phyloP scores from a whole-genome alignment of 2,888 invertebrate species.

The Cephus pulcher region DNA sequence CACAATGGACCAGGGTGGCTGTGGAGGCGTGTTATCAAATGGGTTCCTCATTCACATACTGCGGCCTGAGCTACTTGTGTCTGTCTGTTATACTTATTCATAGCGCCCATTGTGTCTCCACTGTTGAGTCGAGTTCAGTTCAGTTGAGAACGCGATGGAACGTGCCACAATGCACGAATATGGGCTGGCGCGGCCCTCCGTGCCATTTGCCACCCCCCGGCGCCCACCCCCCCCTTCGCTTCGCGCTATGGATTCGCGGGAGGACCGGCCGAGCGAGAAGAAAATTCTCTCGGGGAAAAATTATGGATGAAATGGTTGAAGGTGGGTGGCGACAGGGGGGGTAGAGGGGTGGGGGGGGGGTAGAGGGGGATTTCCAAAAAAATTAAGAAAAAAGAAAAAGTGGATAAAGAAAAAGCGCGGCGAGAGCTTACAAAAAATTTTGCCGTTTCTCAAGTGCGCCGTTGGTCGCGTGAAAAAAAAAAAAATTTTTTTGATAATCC shows the following conservation, averaged over 20 bases:
- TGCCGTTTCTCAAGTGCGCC: background rate
- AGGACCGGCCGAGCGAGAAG: slow-evolving; percentile 45
- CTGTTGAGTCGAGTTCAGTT: slow-evolving; percentile 59
- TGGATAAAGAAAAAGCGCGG: slow-evolving; percentile 14
- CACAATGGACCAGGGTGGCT: slow-evolving; percentile 66
- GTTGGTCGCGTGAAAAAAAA: no score
- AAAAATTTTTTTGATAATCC: no score
- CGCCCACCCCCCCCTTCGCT: background rate
- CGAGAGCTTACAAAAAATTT: background rate
- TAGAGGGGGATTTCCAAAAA: background rate
- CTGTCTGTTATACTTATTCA: slow-evolving; percentile 67
- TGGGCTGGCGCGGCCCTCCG: slow-evolving; percentile 51
- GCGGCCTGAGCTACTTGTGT: slow-evolving; percentile 64
- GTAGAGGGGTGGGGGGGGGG: background rate
- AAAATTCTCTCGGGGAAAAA: slow-evolving; percentile 58
- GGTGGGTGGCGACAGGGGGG: slow-evolving; percentile 18
- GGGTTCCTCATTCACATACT: slow-evolving; percentile 67
- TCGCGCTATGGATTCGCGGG: slow-evolving; percentile 23
- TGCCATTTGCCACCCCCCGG: slow-evolving; percentile 11
- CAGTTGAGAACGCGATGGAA: slow-evolving; percentile 66
- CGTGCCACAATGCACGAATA: slow-evolving; percentile 66
- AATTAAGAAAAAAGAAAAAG: slow-evolving; percentile 18
- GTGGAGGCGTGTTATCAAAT: slow-evolving; percentile 67
- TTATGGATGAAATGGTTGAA: slow-evolving; percentile 32
- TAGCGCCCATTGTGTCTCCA: slow-evolving; percentile 63